Base-by-base conservation (phyloP, 2,888 invertebrate genomes). In the Melanotus villosus region DNA sequence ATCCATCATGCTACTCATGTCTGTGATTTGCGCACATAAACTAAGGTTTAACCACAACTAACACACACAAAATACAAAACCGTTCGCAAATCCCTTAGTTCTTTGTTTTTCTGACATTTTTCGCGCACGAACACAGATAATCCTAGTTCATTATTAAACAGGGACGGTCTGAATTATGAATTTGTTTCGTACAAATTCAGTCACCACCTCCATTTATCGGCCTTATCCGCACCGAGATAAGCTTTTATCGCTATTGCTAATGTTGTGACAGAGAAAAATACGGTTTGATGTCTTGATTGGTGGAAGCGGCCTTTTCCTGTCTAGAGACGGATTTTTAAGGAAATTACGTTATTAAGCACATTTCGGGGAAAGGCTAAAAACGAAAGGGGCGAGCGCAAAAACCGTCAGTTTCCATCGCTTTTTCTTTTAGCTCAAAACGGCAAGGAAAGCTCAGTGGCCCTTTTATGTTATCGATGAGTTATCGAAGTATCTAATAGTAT, bases 211-310 rank as follows among this genome's bases (percentile, higher is more conserved):
- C 30, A 9, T 41, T 58, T 66, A 59, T 66, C 65, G 23, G 30
- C 38, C 43, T 66, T 66, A 66, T 66, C 65, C 58, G 26, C 45
- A 41, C 34, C 56, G 21, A 65, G 43, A 57, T 58, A 58, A 66
- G 47, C 59, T 30, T n/a, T 57, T 66, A 66, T 66, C 65, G 32
- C 19, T 32, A 59, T 66, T 47, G 64, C 64, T 52, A 56, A 64
- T 64, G 56, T 64, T 63, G 30, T 52, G 56, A 45, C 43, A 63
- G 14, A 32, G 30, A 63, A 63, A 63, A 63, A 18, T 54, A 54
- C 3, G 16, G 18, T 26, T 57, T 38, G 43, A 43, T 58, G 43
- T 38, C 41, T 58, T 43, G 58, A 58, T 58, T 58, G 45, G 2
- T 32, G 23, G 47, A 47, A 47, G 47, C 47, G 6, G n/a, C 19